phyloP scores from a whole-genome alignment of 2,888 invertebrate species.

The Trachelus iudaicus region DNA sequence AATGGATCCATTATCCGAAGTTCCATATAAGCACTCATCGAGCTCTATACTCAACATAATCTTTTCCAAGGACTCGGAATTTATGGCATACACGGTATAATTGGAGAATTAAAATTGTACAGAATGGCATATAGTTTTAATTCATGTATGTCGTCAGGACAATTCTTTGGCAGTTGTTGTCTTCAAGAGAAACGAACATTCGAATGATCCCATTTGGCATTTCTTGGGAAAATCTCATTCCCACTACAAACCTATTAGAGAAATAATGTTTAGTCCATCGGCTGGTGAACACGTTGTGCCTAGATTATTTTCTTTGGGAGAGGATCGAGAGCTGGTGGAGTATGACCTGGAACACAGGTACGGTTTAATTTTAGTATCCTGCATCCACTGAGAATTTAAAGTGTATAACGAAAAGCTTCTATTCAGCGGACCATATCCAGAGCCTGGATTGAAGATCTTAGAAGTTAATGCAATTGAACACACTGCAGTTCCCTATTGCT shows the following conservation, averaged over 20 bases:
- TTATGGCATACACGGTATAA: slow-evolving; percentile 70
- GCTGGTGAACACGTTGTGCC: slow-evolving; percentile 59
- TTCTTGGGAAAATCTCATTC: slow-evolving; percentile 73
- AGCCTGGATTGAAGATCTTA: slow-evolving; percentile 47
- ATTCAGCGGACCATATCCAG: slow-evolving; percentile 48
- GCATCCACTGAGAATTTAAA: background rate
- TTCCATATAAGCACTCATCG: slow-evolving; percentile 67
- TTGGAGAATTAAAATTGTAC: background rate
- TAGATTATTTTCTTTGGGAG: slow-evolving; percentile 71
- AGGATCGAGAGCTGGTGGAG: slow-evolving; percentile 72
- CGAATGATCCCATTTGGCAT: slow-evolving; percentile 64
- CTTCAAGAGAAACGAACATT: slow-evolving; percentile 51
- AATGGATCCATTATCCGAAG: slow-evolving; percentile 65
- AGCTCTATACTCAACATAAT: slow-evolving; percentile 67
- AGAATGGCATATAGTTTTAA: background rate
- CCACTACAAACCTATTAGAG: slow-evolving; percentile 71
- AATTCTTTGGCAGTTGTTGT: slow-evolving; percentile 68
- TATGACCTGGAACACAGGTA: slow-evolving; percentile 69
- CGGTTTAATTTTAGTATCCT: background rate
- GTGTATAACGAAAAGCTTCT: background rate
- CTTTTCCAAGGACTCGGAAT: slow-evolving; percentile 69
- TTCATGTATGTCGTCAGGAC: slow-evolving; percentile 64
- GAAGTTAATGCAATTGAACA: slow-evolving; percentile 73
- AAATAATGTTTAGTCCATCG: slow-evolving; percentile 69
- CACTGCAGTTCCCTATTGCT: slow-evolving; percentile 70